Percentiles rank a stretch among this genome's conserved stretches.
These are phyloP conservation scores for Bagarius yarrelli DNA, from an alignment of 2,113 vertebrate species.

Conservation along the genomic window DNA sequence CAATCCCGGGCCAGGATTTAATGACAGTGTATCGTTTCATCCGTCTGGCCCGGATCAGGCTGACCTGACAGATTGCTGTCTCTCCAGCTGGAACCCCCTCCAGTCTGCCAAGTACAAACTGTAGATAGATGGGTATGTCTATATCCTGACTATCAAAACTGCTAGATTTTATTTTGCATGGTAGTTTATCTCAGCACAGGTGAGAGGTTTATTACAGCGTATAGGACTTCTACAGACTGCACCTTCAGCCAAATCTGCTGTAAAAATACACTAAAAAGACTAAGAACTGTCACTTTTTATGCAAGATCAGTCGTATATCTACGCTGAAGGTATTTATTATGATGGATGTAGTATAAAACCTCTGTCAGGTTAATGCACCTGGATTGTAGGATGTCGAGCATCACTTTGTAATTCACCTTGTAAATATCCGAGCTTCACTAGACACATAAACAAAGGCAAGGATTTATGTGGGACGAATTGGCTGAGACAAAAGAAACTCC, in stretches of 20 bases:
- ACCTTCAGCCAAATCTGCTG: background rate
- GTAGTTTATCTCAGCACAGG: conserved; percentile 11
- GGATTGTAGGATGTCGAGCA: background rate
- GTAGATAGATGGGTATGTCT: conserved; percentile 18
- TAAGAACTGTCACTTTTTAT: background rate
- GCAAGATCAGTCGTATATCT: background rate
- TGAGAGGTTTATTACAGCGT: conserved; percentile 6
- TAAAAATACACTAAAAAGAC: background rate
- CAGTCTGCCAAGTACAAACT: conserved; percentile 32
- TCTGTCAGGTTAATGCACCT: background rate
- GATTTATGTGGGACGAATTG: background rate
- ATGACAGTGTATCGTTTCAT: conserved; percentile 44
- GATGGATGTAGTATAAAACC: background rate
- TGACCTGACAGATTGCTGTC: conserved; percentile 44
- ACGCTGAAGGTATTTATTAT: background rate
- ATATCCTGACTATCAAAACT: conserved; percentile 18
- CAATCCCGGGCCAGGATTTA: conserved; percentile 46
- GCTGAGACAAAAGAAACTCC: background rate
- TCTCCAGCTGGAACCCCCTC: conserved; percentile 27
- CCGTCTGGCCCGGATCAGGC: conserved; percentile 38
- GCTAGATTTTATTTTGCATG: conserved; percentile 34
- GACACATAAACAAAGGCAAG: background rate
- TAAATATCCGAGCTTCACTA: background rate
- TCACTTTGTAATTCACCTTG: background rate
- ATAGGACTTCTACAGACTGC: background rate